Evolutionary conservation across 2,113 vertebrate genomes (phyloP).

Genomic region (Sminthopsis crassicaudata): DNA sequence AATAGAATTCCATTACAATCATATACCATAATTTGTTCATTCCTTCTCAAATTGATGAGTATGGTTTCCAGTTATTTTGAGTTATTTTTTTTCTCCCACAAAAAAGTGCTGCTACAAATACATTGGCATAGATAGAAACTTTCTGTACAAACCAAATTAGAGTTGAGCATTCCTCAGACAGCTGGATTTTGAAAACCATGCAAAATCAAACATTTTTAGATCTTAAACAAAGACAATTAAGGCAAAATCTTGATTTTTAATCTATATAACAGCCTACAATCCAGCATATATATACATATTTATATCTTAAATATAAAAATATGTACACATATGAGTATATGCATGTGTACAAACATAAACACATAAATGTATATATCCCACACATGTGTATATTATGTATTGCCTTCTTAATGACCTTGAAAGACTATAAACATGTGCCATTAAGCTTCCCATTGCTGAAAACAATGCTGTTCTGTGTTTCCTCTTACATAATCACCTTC

Average conservation of each 20-base stretch:
- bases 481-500: neutral
- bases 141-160: neutral
- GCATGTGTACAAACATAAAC: rapidly evolving
- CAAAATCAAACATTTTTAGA: neutral
- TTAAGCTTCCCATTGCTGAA: neutral
- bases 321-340: neutral
- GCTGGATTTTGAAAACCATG: neutral
- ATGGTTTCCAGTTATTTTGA: neutral
- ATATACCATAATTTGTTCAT: neutral
- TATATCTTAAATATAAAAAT: too few species aligned
- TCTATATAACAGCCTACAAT: neutral
- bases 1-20: neutral
- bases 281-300: neutral
- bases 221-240: neutral
- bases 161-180: neutral
- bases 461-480: neutral
- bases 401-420: neutral
- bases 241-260: neutral
- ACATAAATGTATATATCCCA: too few species aligned
- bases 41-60: neutral
- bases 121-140: neutral
- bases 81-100: neutral
- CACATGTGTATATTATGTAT: neutral
- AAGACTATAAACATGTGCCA: neutral
- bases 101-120: neutral